phyloP scores from a whole-genome alignment of 2,888 invertebrate genomes.

The Pollenia labialis region DNA sequence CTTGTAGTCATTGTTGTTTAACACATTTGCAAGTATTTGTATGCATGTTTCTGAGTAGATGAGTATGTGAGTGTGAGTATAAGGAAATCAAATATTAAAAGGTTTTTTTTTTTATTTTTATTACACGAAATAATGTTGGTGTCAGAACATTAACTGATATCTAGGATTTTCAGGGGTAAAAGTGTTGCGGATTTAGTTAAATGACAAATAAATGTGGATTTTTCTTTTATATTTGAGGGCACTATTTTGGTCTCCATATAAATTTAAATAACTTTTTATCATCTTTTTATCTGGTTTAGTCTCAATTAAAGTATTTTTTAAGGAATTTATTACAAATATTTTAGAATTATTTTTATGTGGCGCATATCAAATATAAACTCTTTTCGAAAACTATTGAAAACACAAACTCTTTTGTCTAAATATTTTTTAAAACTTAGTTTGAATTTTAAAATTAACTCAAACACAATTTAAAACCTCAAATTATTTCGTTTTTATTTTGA shows the following conservation, averaged over 20 bases:
- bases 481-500: constrained; percentile 41
- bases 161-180: constrained; percentile 56
- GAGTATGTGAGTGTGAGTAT: too few relatives aligned
- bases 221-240: constrained; percentile 49
- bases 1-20: constrained; percentile 2
- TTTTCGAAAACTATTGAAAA: too few relatives aligned
- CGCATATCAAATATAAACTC: too few relatives aligned
- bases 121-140: constrained; percentile 57
- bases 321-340: too few relatives aligned
- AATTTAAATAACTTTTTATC: constrained; percentile 4
- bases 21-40: not conserved
- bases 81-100: not conserved
- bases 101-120: constrained; percentile 36
- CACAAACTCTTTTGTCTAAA: too few relatives aligned
- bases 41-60: not conserved
- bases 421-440: too few relatives aligned
- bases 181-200: constrained; percentile 67
- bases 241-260: not conserved
- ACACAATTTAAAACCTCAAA: constrained; percentile 4
- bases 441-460: too few relatives aligned
- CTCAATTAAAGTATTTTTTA: too few relatives aligned
- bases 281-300: too few relatives aligned
- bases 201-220: constrained; percentile 70
- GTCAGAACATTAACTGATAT: constrained; percentile 62
- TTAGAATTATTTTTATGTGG: too few relatives aligned